Base-by-base conservation (phyloP, 2,888 invertebrate species). In the Lycaena phlaeas region DNA sequence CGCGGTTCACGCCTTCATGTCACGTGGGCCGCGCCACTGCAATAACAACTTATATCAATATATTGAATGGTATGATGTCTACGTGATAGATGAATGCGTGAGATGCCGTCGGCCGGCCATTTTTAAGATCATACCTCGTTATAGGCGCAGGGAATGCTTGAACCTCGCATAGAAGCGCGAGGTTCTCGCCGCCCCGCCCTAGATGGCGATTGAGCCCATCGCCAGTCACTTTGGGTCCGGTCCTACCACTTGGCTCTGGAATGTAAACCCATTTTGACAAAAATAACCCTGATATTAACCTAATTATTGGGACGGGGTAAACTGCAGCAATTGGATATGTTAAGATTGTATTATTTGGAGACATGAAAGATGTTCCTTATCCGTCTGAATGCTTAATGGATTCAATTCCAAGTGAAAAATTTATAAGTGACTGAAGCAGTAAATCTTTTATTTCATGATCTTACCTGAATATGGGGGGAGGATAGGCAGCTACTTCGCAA, bases 71-170 rank as follows among this genome's bases (percentile, higher is more conserved):
- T n/a, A 62, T 72, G 72, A 60, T 64, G 66, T 64, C 71, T 77
- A 76, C 69, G 77, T 78, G 81, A 77, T 65, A 56, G 60, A 78
- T 84, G 84, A 82, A 73, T 68, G 84, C 81, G 84, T 76, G 79
- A 73, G 67, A n/a, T 64, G 66, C 65, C 61, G 58, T 52, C 74
- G 70, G 74, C 72, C 76, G 68, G 63, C 72, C 70, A 59, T 42
- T 42, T 48, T 17, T 18, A 48, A 53, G 54, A 56, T 57, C 66
- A 79, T 91, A 93, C 93, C 93, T 93, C 87, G 90, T 91, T 37
- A 87, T 73, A 48, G 93, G 92, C 61, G 90, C 88, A 49, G 93
- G 93, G 70, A 88, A 92, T 40, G 91, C 90, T 85, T 94, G 93
- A 50, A 91, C 90, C 57, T 92, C 91, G 69, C 93, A 93, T 57